Base-by-base conservation (phyloP, 2,888 invertebrate genomes). In the Poecilus cupreus region DNA sequence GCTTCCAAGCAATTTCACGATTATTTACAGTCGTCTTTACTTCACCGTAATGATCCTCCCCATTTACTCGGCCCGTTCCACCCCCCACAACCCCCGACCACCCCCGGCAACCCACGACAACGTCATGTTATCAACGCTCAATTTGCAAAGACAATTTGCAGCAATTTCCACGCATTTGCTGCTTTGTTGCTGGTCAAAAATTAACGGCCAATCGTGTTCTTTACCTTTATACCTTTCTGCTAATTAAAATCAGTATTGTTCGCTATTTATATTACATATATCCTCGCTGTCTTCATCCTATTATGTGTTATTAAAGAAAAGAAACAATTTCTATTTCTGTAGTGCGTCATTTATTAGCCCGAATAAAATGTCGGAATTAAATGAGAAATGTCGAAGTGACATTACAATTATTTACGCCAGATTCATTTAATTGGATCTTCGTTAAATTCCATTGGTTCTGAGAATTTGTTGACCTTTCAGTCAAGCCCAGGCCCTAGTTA, bases 1-100 rank as follows among this genome's bases (percentile, higher is more conserved):
- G 70, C 43, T 70, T 70, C 70, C 70, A 22, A 70, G 70, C 70
- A 70, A 70, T 70, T 70, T 70, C 70, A 70, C 70, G 39, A 70
- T 70, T 70, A 70, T 70, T 70, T 70, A 70, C 70, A 70, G 39
- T 18, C 70, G 70, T 18, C 70, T 70, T 70, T 70, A n/a, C 70
- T 18, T 8, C 37, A 18, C 16, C n/a, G 43, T 70, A 70, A 70
- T 70, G 70, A 70, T 70, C 18, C 70, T 70, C 39, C 11, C 32
- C 22, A 54, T 54, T 54, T 54, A 54, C 54, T 54, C 18, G 16
- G 22, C n/a, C 60, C 60, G 24, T 60, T 60, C 18, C 11, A n/a
- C n/a, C 10, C 51, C 51, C 51, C 26, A 2, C 24, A 0, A 6
- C 13, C 60, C 6, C 5, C 26, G 4, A 5, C 6, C 22, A 11